Evolutionary conservation across 2,113 vertebrate genomes (phyloP).

Genomic region (Machaerirhynchus nigripectus): DNA sequence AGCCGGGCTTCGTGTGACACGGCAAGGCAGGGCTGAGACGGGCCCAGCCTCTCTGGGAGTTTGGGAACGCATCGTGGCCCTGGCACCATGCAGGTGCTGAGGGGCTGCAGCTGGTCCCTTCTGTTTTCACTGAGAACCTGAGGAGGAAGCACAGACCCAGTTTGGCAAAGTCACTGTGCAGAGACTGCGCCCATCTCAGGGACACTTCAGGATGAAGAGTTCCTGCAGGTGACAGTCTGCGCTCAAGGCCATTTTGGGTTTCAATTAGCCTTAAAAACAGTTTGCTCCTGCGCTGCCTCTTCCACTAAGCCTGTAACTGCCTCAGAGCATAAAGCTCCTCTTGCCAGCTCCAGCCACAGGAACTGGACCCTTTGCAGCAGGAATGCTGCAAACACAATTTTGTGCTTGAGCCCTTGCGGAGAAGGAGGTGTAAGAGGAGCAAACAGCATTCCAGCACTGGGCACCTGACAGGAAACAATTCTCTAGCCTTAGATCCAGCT

Average conservation of each 20-base stretch:
- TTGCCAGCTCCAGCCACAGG: background rate
- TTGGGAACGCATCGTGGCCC: background rate
- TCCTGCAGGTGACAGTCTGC: background rate
- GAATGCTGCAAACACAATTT: background rate
- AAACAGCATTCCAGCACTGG: background rate
- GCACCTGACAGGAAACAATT: background rate
- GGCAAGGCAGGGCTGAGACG: background rate
- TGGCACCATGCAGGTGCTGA: background rate
- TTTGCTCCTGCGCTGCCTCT: background rate
- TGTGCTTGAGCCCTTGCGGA: background rate
- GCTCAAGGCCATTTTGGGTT: background rate
- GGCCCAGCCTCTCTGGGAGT: background rate
- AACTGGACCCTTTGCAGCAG: background rate
- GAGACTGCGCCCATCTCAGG: rapidly evolving
- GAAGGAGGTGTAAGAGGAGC: too few species aligned
- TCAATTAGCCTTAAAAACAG: background rate
- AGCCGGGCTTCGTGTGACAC: background rate
- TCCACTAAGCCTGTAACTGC: background rate
- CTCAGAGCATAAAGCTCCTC: background rate
- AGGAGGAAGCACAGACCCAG: rapidly evolving
- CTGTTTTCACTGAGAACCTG: background rate
- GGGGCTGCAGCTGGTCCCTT: background rate
- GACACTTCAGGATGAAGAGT: background rate
- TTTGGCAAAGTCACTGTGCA: background rate
- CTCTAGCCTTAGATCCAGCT: background rate